Conservation (phyloP, 2,888 invertebrate genomes). For the Theristus sp. region DNA sequence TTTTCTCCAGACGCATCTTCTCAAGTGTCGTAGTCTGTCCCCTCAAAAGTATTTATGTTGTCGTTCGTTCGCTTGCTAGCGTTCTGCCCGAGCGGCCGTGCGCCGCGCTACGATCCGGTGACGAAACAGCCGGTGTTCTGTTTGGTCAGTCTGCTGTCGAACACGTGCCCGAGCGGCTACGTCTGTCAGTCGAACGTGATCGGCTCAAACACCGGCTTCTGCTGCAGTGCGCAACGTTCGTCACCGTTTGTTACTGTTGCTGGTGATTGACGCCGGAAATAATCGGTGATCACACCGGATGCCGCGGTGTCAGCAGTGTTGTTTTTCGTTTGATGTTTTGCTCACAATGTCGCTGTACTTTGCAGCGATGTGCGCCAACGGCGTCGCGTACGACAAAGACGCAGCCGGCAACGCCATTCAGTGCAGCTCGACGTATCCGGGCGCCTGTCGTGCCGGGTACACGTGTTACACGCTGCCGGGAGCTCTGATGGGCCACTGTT, state of each 20-base stretch:
- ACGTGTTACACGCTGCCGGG: not conserved
- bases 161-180: not conserved
- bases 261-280: not conserved
- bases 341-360: no score
- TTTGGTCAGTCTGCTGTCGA: not conserved
- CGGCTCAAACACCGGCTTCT: not conserved
- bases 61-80: not conserved
- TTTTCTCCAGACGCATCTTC: no score
- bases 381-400: not conserved
- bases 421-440: not conserved
- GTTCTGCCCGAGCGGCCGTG: not conserved
- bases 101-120: not conserved
- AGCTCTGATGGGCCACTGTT: not conserved
- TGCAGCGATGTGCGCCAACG: not conserved
- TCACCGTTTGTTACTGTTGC: not conserved
- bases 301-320: no score
- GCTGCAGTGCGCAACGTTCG: conserved; percentile 1
- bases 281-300: not conserved
- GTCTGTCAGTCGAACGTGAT: not conserved
- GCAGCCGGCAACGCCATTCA: not conserved
- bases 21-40: no score
- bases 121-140: not conserved
- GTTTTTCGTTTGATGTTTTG: no score
- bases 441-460: not conserved
- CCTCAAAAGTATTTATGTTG: no score